Conservation (phyloP, 2,888 invertebrate genomes). For the Hydrotaea cyrtoneurina region DNA sequence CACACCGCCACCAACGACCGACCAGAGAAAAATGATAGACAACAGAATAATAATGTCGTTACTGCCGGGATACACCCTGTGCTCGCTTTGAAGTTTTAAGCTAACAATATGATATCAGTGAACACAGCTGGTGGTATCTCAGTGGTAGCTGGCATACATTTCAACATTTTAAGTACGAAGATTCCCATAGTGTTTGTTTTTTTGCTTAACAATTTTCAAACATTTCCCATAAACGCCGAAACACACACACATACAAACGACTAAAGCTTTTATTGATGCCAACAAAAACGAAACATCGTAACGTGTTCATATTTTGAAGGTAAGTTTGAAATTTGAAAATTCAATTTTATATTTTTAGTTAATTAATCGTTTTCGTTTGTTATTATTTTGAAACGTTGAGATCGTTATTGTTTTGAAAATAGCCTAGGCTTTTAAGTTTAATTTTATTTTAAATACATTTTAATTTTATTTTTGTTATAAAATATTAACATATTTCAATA, state of each 20-base stretch:
- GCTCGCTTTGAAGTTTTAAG: conserved; percentile 88
- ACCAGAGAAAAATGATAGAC: too few relatives aligned
- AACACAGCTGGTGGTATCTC: conserved; percentile 99
- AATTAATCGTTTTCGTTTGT: background rate
- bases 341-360: background rate
- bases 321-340: background rate
- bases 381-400: background rate
- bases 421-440: conserved; percentile 49
- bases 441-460: conserved; percentile 23
- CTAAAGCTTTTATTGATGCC: background rate
- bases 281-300: background rate
- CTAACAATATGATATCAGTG: conserved; percentile 83
- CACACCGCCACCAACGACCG: too few relatives aligned
- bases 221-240: too few relatives aligned
- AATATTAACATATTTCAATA: conserved; percentile 4
- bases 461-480: background rate
- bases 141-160: conserved; percentile 84
- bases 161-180: background rate
- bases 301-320: background rate
- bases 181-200: conserved; percentile 4
- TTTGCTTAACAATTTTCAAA: background rate
- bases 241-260: too few relatives aligned
- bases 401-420: conserved; percentile 22
- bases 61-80: conserved; percentile 98
- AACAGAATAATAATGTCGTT: too few relatives aligned